Base-by-base conservation (phyloP, 2,888 invertebrate genomes). In the Cataglyphis rosenhaueri region DNA sequence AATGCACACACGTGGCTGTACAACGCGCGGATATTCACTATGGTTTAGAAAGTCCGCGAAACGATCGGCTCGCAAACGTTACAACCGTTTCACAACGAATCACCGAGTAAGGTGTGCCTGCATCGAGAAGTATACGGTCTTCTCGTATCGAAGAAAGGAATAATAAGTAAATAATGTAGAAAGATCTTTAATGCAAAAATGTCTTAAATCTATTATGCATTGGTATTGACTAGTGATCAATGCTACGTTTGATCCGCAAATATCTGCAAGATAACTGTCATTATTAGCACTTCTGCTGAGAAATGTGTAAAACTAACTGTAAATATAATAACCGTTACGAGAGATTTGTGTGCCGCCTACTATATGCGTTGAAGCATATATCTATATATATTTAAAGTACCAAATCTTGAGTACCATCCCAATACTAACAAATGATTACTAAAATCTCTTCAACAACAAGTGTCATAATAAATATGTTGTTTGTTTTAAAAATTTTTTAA, bases 21-120 rank as follows among this genome's bases (percentile, higher is more conserved):
- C 84, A 78, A 44, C 44, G 44, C 18, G 73, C 59, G 32, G 82
- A 88, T 82, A 71, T 89, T 68, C 74, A 82, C 74, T 68, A 55
- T 74, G 84, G 86, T 89, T 88, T 88, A 88, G 88, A 88, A 88
- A 88, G 88, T 88, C 85, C 86, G 78, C 64, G 84, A 86, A 88
- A 87, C 85, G 86, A 88, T 88, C 81, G 70, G 75, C 84, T 87
- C 86, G 87, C 82, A 83, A 87, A 84, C 82, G 87, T 84, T 89
- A 87, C 88, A 83, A 89, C 73, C 84, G 83, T 88, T 88, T 88
- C 88, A 89, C 88, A 88, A 88, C 84, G 82, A 84, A 86, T 82
- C 64, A 74, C 73, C 87, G 59, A 9, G 59, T 66, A 57, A 87
- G 84, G 73, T 78, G 84, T 81, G 79, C 74, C 73, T 61, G 62